A percentile compares a stretch with the other conserved stretches of the same genome.
phyloP scores from a whole-genome alignment of 1,140 invertebrate genomes.

The Drosophila tropicalis region DNA sequence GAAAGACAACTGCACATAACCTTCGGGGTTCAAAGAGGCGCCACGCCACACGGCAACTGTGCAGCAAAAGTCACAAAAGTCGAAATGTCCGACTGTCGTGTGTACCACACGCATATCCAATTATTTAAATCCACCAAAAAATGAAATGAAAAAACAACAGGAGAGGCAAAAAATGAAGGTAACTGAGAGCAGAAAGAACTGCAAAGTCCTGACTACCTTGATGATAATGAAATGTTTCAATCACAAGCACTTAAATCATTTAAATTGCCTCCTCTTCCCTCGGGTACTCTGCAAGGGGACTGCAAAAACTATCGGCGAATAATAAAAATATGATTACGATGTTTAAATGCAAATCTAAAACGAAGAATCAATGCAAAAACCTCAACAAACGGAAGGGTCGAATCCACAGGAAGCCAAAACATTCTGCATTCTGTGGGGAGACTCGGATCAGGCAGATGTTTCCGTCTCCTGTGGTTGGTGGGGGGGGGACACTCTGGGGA shows the following conservation, averaged over 20 bases:
- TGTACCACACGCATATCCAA: constrained; percentile 81
- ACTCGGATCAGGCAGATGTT: constrained; percentile 68
- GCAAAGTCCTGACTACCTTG: constrained; percentile 30
- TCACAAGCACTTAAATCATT: constrained; percentile 76
- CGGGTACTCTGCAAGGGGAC: constrained; percentile 4
- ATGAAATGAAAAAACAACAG: constrained; percentile 11
- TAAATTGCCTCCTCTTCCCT: constrained; percentile 51
- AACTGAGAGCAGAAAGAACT: constrained; percentile 4
- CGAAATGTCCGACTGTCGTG: constrained; percentile 12
- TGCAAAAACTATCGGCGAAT: constrained; percentile 72
- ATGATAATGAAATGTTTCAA: constrained; percentile 80
- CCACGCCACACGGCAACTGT: constrained; percentile 45
- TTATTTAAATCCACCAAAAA: constrained; percentile 75
- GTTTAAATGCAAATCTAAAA: constrained; percentile 74
- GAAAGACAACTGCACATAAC: background rate
- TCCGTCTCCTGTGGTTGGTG: constrained; percentile 19
- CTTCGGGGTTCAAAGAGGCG: constrained; percentile 28
- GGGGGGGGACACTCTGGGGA: constrained; percentile 53
- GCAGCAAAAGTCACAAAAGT: constrained; percentile 59
- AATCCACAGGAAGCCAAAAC: constrained; percentile 39
- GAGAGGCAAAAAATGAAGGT: too few species aligned
- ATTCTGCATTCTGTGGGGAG: constrained; percentile 11
- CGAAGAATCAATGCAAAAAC: constrained; percentile 27
- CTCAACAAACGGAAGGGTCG: constrained; percentile 9
- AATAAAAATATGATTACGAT: constrained; percentile 82